Evolutionary conservation across 2,797 vertebrate species (phyloP).

Genomic region (Pipistrellus pipistrellus): DNA sequence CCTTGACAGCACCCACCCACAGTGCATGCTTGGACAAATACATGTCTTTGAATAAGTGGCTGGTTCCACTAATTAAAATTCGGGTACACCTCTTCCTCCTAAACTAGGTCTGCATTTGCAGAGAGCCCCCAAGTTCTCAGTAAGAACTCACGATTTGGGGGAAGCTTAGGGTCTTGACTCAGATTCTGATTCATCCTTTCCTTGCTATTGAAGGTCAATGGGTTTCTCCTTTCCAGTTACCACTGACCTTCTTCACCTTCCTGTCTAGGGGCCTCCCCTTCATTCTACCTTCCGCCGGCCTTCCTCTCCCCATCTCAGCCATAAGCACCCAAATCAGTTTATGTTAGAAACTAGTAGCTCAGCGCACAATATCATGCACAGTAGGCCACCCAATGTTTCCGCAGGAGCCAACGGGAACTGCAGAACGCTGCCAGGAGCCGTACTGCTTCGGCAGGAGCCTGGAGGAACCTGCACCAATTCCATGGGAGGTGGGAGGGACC

Average conservation of each 20-base stretch:
- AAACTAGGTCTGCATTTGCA: background rate
- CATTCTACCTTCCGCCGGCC: background rate
- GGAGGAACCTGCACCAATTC: too few relatives aligned
- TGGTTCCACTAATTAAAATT: background rate
- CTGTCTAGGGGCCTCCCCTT: background rate
- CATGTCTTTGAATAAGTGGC: background rate
- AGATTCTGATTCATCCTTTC: background rate
- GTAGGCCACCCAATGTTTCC: too few relatives aligned
- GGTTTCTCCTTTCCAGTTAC: background rate
- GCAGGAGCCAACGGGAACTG: too few relatives aligned
- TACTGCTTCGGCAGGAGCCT: too few relatives aligned
- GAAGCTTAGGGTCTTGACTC: background rate
- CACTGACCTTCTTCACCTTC: background rate
- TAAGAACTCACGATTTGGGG: background rate
- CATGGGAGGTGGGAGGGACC: too few relatives aligned
- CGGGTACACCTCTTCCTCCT: background rate
- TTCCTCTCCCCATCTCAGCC: background rate
- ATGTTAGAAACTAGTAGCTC: background rate
- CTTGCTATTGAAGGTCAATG: background rate
- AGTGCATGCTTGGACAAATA: background rate
- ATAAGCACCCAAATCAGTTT: background rate
- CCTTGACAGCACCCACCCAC: background rate
- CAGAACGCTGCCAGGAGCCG: rapidly evolving
- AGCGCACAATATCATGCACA: rapidly evolving
- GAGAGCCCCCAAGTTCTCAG: background rate